Percentiles rank a stretch among this genome's conserved stretches.
Evolutionary conservation across 2,797 vertebrate genomes (phyloP).

Genomic region (Salmo trutta): DNA sequence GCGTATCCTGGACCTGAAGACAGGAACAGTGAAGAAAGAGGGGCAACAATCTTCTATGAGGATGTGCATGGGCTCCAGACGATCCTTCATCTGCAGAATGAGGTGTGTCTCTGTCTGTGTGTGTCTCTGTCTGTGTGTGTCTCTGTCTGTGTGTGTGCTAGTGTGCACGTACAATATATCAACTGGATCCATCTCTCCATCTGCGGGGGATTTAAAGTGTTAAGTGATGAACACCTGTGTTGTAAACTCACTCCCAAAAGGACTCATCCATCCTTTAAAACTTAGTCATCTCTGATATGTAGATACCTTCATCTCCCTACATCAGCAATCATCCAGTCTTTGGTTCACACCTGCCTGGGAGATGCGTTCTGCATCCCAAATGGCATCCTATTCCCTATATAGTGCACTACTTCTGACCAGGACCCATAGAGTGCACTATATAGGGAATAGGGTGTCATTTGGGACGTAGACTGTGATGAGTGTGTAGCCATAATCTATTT

Average conservation of each 20-base stretch:
- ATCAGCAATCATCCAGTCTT: background rate
- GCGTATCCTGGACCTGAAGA: slow-evolving; percentile 97
- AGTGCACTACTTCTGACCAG: background rate
- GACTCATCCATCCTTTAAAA: background rate
- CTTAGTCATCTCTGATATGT: background rate
- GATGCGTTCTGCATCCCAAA: background rate
- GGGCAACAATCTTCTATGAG: slow-evolving; percentile 99
- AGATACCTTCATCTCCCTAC: slow-evolving; percentile 4
- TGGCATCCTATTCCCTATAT: background rate
- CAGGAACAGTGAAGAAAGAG: slow-evolving; percentile 97
- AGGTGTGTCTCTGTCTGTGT: slow-evolving; percentile 75
- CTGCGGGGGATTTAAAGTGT: background rate
- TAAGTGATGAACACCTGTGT: background rate
- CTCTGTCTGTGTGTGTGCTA: background rate
- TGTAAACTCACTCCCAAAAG: background rate
- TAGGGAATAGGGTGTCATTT: background rate
- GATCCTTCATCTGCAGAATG: slow-evolving; percentile 98
- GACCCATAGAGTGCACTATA: background rate
- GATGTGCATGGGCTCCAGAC: slow-evolving; percentile 98
- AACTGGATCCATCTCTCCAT: background rate
- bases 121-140: background rate
- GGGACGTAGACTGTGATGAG: slow-evolving; percentile 24
- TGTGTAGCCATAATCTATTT: slow-evolving; percentile 25
- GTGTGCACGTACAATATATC: background rate
- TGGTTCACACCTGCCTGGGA: slow-evolving; percentile 5